Evolutionary conservation across 2,113 vertebrate genomes (phyloP), one percentile per base, ranked within the genome.

Genomic region (Procavia capensis): DNA sequence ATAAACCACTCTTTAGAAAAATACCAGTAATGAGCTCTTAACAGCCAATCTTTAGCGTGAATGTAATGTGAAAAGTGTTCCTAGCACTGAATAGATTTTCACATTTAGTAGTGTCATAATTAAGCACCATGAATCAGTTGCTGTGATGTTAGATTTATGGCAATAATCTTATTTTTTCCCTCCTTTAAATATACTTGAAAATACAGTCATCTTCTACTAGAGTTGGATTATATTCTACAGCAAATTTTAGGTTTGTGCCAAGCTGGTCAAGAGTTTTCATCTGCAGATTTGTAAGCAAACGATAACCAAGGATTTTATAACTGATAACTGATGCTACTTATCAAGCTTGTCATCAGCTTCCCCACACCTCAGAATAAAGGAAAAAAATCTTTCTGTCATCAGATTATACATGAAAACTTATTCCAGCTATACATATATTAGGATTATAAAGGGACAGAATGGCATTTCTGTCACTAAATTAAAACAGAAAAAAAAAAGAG

Each of bases 11-110:
- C 99, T 99, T 99, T 99, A 99, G 99, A 99, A 99, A 99, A 99
- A 99, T 99, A 99, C 99, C 99, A 99, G 99, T 99, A 99, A 99
- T 99, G 99, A 99, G 99, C 99, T 99, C 99, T 99, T 99, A 99
- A 99, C 99, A 99, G 99, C 99, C 99, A 98, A 99, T 99, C 99
- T 99, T 99, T 98, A 98, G 99, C 98, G 96, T 99, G 99, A 99
- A 99, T 99, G 99, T 98, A 99, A 99, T 98, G 98, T 99, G 99
- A 98, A 99, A 99, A 99, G 99, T 99, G 99, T 99, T 99, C 98
- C 99, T 99, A 98, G 98, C 98, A 72, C 99, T 98, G 97, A 98
- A 99, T 99, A 99, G 99, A 99, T 99, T 99, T 99, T 98, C 98
- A 98, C 99, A 99, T 99, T 99, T 99, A 99, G 99, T 98, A 99